phyloP scores from a whole-genome alignment of 2,888 invertebrate species.

The Trachelus iudaicus region DNA sequence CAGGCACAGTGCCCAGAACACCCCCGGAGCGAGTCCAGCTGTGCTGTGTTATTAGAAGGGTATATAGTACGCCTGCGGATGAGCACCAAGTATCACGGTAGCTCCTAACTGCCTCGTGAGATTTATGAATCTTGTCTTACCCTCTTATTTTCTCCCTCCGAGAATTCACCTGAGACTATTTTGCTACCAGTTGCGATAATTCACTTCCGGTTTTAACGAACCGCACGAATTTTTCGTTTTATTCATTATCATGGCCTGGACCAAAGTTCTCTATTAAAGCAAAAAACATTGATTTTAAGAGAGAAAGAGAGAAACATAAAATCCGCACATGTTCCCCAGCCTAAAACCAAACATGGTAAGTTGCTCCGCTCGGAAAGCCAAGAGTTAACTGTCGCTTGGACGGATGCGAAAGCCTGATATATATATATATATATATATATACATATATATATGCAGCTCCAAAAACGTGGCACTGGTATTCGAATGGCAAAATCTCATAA shows the following conservation, averaged over 20 bases:
- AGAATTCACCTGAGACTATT: no score
- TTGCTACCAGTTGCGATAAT: no score
- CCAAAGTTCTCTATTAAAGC: no score
- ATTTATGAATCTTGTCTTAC: no score
- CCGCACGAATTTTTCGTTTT: no score
- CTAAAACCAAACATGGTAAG: conserved; percentile 4
- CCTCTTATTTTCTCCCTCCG: no score
- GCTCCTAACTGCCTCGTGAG: background rate
- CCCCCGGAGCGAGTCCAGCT: conserved; percentile 26
- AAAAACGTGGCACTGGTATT: background rate
- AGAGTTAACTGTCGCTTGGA: background rate
- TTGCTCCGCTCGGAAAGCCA: conserved; percentile 1
- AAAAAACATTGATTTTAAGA: background rate
- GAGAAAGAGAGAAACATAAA: background rate
- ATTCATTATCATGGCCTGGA: no score
- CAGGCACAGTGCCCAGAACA: conserved; percentile 13
- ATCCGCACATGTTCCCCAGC: background rate
- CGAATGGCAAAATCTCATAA: conserved; percentile 2
- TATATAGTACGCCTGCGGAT: conserved; percentile 15
- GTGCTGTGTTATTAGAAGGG: conserved; percentile 33
- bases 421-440: background rate
- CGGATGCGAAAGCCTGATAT: conserved; percentile 1
- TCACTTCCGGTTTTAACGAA: no score
- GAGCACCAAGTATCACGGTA: background rate
- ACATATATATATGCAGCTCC: no score